Percentiles rank a stretch among this genome's conserved stretches.
These are phyloP conservation scores for Vespertilio murinus DNA, from an alignment of 2,797 vertebrate genomes.

Conservation along the genomic window DNA sequence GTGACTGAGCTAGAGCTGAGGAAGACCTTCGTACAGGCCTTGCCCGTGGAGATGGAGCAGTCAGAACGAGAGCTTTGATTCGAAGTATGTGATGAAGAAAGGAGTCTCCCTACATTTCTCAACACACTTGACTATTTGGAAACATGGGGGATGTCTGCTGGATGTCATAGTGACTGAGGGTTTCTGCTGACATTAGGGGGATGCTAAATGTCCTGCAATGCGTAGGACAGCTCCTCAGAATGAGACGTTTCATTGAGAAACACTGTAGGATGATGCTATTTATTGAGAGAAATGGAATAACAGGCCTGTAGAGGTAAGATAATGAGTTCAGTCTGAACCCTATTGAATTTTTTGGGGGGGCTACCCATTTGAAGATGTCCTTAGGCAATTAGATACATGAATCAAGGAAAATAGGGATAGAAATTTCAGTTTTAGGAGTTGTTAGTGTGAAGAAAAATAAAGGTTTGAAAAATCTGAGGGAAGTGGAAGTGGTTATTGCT, in stretches of 20 bases:
- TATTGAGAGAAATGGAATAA: background rate
- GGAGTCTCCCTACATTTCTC: background rate
- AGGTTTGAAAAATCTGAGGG: background rate
- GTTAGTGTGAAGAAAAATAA: background rate
- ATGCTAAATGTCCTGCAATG: background rate
- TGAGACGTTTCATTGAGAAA: slow-evolving; percentile 24
- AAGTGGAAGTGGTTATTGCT: background rate
- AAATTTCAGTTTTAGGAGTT: background rate
- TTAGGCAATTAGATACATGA: background rate
- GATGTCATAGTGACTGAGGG: background rate
- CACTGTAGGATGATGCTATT: background rate
- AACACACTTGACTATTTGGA: background rate
- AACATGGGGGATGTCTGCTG: background rate
- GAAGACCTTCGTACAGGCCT: background rate
- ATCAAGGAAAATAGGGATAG: background rate
- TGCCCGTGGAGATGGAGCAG: background rate
- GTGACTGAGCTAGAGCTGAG: background rate
- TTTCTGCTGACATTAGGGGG: background rate
- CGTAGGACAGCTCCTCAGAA: background rate
- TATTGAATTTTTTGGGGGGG: background rate
- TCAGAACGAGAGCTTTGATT: background rate
- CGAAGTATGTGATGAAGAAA: background rate
- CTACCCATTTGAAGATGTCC: background rate
- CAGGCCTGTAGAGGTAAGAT: background rate
- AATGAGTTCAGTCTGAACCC: background rate